Conservation (phyloP, 1,140 invertebrate genomes). For the Tetraneura akinire region DNA sequence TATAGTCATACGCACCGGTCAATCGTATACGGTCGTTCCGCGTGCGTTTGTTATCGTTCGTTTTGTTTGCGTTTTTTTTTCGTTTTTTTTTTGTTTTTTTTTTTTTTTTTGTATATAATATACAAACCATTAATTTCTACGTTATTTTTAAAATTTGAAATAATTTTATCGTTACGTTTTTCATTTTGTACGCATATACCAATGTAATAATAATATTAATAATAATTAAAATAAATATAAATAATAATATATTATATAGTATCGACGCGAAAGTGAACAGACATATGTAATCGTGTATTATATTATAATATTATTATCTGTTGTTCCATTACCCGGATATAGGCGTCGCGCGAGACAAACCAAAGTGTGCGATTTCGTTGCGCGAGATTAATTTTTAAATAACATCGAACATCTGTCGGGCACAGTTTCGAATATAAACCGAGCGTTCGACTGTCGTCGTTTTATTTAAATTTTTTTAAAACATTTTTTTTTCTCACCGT, state of each 20-base stretch:
- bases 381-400: no score
- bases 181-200: background rate
- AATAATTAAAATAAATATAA: background rate
- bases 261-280: background rate
- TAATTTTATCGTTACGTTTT: background rate
- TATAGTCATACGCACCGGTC: constrained; percentile 50
- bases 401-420: no score
- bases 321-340: no score
- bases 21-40: constrained; percentile 48
- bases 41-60: constrained; percentile 41
- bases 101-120: background rate
- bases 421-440: no score
- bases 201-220: background rate
- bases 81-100: constrained; percentile 19
- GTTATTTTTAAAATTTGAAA: background rate
- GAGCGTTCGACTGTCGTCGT: no score
- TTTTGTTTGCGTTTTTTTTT: constrained; percentile 38
- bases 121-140: background rate
- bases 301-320: no score
- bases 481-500: no score
- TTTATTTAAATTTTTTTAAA: no score
- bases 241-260: no score
- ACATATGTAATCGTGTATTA: no score
- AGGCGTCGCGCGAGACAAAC: no score
- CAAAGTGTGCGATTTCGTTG: no score